Conservation (phyloP, 2,113 vertebrate genomes). For the Reinhardtius hippoglossoides region DNA sequence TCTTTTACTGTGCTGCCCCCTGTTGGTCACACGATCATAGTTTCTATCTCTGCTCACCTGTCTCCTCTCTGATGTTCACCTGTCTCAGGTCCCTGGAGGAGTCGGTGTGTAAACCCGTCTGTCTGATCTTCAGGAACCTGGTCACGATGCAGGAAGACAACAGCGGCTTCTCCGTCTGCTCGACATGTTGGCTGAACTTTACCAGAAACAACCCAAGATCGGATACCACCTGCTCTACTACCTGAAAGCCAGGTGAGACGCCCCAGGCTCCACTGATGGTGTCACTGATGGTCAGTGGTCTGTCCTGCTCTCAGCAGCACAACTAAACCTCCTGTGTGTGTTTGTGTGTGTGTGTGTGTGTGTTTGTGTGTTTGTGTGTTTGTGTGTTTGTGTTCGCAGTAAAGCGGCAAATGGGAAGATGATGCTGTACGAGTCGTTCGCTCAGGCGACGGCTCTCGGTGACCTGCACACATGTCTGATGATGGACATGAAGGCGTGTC, state of each 20-base stretch:
- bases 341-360: neutral
- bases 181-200: conserved; percentile 93
- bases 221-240: conserved; percentile 98
- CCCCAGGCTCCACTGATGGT: too few relatives aligned
- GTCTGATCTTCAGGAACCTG: conserved; percentile 96
- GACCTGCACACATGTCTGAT: conserved; percentile 97
- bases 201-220: conserved; percentile 98
- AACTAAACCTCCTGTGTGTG: neutral
- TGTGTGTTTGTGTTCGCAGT: conserved; percentile 70
- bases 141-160: conserved; percentile 99
- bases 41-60: neutral
- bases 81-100: conserved; percentile 92
- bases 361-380: too few relatives aligned
- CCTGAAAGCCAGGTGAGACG: conserved; percentile 90
- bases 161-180: conserved; percentile 93
- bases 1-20: neutral
- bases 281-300: neutral
- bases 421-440: conserved; percentile 96
- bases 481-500: conserved; percentile 99
- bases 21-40: neutral
- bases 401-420: conserved; percentile 95
- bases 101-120: conserved; percentile 94
- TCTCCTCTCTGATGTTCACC: neutral
- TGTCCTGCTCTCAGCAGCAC: neutral
- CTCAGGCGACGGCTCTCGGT: conserved; percentile 94